phyloP scores from a whole-genome alignment of 2,888 invertebrate genomes.

The Netelia fuscicornis region DNA sequence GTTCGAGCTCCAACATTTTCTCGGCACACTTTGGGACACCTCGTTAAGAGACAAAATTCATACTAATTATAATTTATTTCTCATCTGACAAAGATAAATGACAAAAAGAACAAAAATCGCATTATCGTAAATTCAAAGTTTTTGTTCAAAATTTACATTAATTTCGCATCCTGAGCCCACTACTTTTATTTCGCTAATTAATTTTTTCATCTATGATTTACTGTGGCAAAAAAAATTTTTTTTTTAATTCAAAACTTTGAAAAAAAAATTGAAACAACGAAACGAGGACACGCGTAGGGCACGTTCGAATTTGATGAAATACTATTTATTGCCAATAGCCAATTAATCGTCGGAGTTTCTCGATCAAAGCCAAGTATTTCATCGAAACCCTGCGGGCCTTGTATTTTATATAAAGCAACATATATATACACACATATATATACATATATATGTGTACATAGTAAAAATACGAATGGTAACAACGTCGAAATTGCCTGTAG shows the following conservation, averaged over 20 bases:
- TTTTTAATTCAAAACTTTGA: too few relatives aligned
- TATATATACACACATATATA: constrained; percentile 47
- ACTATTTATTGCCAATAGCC: constrained; percentile 63
- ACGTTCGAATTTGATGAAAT: constrained; percentile 59
- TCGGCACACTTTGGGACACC: too few relatives aligned
- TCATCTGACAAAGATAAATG: too few relatives aligned
- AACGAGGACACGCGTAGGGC: constrained; percentile 39
- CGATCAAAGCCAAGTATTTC: constrained; percentile 66
- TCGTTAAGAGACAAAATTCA: too few relatives aligned
- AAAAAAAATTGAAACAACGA: constrained; percentile 19
- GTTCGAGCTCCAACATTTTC: too few relatives aligned
- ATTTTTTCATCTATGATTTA: too few relatives aligned
- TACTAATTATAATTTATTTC: too few relatives aligned
- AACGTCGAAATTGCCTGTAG: constrained; percentile 67
- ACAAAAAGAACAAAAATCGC: too few relatives aligned
- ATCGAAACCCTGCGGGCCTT: constrained; percentile 54
- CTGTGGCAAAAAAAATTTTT: background rate
- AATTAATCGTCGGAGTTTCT: constrained; percentile 65
- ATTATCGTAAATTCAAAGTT: too few relatives aligned
- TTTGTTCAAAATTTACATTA: too few relatives aligned
- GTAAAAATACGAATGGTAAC: constrained; percentile 46
- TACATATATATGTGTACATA: constrained; percentile 40
- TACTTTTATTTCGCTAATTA: too few relatives aligned
- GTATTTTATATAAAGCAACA: constrained; percentile 36
- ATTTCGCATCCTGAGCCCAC: too few relatives aligned